phyloP scores from a whole-genome alignment of 2,113 vertebrate genomes.

The Channa argus region DNA sequence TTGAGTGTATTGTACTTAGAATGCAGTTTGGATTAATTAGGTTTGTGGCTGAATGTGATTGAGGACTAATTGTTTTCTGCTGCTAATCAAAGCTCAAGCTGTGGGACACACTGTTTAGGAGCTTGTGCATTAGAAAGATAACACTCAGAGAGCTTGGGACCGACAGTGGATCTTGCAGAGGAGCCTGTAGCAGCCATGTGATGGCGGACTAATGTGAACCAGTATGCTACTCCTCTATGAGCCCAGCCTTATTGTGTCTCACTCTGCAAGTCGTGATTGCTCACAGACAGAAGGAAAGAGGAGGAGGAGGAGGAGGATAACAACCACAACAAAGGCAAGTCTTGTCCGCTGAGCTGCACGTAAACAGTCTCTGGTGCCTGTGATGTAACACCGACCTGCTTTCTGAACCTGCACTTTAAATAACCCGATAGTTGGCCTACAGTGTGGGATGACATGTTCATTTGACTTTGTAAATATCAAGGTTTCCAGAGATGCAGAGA shows the following conservation, averaged over 20 bases:
- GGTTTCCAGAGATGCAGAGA: conserved; percentile 78
- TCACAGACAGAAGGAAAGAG: conserved; percentile 28
- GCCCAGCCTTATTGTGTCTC: conserved; percentile 41
- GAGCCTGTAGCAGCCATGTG: conserved; percentile 18
- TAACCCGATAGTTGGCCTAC: conserved; percentile 73
- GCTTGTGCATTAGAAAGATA: conserved; percentile 30
- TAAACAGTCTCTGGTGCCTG: conserved; percentile 47
- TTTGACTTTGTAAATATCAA: conserved; percentile 87
- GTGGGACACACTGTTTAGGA: neutral
- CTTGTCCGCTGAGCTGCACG: conserved; percentile 48
- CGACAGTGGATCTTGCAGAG: neutral
- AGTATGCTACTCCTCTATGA: conserved; percentile 28
- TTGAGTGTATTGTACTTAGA: neutral
- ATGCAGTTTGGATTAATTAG: conserved; percentile 3
- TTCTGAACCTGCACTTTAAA: conserved; percentile 76
- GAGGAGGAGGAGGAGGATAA: conserved; percentile 58
- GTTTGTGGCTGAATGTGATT: conserved; percentile 16
- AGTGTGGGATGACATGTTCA: conserved; percentile 73
- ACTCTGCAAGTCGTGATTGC: conserved; percentile 31
- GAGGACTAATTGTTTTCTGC: conserved; percentile 21
- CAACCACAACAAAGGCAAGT: conserved; percentile 49
- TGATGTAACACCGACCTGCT: conserved; percentile 68
- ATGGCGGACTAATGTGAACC: conserved; percentile 39
- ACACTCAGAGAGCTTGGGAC: neutral
- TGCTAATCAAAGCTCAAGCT: conserved; percentile 35